phyloP scores from a whole-genome alignment of 2,888 invertebrate species.

The Philereme transversata region DNA sequence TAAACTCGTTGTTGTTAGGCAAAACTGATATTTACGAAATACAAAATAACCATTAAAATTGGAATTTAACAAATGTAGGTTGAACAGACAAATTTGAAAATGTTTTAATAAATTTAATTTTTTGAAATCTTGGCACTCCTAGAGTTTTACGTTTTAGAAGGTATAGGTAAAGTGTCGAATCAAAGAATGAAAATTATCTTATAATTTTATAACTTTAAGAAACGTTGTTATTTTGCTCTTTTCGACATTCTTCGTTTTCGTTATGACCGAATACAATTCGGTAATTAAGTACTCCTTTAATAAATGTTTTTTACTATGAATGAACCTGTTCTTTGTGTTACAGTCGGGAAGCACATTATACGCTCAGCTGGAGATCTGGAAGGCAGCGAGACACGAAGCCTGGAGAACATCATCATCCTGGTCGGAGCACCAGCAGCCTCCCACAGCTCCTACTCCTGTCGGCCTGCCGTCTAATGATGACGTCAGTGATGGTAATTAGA shows the following conservation, averaged over 20 bases:
- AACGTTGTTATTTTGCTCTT: too few relatives aligned
- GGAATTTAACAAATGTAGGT: conserved; percentile 28
- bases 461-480: conserved; percentile 85
- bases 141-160: too few relatives aligned
- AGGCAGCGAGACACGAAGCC: conserved; percentile 88
- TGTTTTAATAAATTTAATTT: conserved; percentile 20
- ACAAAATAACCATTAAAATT: conserved; percentile 43
- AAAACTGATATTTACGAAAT: conserved; percentile 19
- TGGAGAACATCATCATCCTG: conserved; percentile 75
- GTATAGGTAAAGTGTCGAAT: too few relatives aligned
- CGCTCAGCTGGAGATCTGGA: conserved; percentile 96
- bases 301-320: too few relatives aligned
- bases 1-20: conserved; percentile 13
- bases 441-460: conserved; percentile 66
- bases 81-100: conserved; percentile 18
- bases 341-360: conserved; percentile 93
- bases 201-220: too few relatives aligned
- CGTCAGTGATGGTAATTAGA: conserved; percentile 87
- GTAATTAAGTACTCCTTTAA: too few relatives aligned
- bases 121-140: too few relatives aligned
- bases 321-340: conserved; percentile 44
- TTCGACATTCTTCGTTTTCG: too few relatives aligned
- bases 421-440: conserved; percentile 73
- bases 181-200: too few relatives aligned
- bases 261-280: too few relatives aligned